phyloP scores from a whole-genome alignment of 2,888 invertebrate genomes.

The Timema cristinae region DNA sequence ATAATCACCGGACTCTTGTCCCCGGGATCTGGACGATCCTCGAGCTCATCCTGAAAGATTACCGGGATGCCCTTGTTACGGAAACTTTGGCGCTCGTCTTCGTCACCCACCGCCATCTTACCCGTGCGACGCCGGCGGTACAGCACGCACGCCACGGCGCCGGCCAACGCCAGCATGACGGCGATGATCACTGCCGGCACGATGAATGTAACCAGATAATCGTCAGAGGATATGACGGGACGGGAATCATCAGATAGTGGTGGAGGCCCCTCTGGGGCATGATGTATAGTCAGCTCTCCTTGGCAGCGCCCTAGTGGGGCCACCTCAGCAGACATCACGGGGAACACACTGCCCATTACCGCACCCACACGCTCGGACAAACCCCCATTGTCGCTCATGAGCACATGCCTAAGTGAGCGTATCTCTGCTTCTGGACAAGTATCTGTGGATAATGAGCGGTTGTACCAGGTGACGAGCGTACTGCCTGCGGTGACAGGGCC shows the following conservation, averaged over 20 bases:
- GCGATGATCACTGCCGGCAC: conserved; percentile 86
- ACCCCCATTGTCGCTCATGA: conserved; percentile 63
- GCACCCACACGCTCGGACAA: conserved; percentile 57
- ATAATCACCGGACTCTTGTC: conserved; percentile 91
- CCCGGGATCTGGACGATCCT: conserved; percentile 84
- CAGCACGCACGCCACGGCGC: conserved; percentile 81
- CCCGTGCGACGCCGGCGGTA: conserved; percentile 77
- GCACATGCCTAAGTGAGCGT: conserved; percentile 62
- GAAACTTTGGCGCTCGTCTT: conserved; percentile 68
- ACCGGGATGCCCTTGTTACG: conserved; percentile 73
- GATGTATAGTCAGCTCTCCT: conserved; percentile 47
- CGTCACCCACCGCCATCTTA: conserved; percentile 73
- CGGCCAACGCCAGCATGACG: conserved; percentile 81
- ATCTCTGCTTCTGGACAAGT: conserved; percentile 77
- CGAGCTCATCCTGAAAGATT: conserved; percentile 95
- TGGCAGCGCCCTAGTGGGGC: conserved; percentile 59
- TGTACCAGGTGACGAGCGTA: conserved; percentile 56
- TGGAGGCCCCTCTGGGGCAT: conserved; percentile 41
- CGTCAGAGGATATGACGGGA: conserved; percentile 42
- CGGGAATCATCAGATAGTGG: conserved; percentile 43
- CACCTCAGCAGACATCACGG: conserved; percentile 60
- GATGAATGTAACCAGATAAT: conserved; percentile 67
- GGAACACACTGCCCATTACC: conserved; percentile 67
- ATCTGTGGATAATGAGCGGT: conserved; percentile 68
- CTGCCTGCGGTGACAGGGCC: conserved; percentile 55